phyloP scores from a whole-genome alignment of 2,113 vertebrate genomes.

The Cathartes aura region DNA sequence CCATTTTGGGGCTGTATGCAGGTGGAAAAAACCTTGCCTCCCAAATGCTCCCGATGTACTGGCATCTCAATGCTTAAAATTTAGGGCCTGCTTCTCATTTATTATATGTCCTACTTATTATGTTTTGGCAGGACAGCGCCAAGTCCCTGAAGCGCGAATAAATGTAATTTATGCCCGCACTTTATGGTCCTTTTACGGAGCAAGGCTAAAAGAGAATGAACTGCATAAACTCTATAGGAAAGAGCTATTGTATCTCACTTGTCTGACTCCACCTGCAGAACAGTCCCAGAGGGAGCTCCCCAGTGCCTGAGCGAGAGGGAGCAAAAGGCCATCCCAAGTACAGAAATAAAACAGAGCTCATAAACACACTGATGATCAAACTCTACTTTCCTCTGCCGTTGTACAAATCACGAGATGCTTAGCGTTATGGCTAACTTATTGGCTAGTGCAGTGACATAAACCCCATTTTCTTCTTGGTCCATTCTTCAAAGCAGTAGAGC shows the following conservation, averaged over 20 bases:
- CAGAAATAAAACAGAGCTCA: neutral
- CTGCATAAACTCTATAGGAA: neutral
- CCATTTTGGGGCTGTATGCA: neutral
- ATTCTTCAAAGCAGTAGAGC: neutral
- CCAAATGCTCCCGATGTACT: neutral
- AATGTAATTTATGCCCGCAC: slow-evolving; percentile 15
- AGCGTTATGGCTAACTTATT: neutral
- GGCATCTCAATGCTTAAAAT: neutral
- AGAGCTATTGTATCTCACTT: neutral
- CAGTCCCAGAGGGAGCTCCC: neutral
- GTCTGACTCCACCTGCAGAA: neutral
- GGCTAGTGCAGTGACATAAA: neutral
- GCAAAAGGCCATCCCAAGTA: neutral
- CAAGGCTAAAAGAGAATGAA: neutral
- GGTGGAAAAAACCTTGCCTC: slow-evolving; percentile 52
- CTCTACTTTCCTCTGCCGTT: neutral
- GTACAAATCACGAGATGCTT: neutral
- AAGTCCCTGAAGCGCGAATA: slow-evolving; percentile 1
- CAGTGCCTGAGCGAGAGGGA: rapidly evolving
- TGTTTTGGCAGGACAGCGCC: neutral
- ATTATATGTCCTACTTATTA: neutral
- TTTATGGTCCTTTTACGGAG: neutral
- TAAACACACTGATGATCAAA: neutral
- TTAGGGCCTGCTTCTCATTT: slow-evolving; percentile 30
- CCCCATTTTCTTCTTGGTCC: neutral